Evolutionary conservation across 2,888 invertebrate genomes (phyloP).

Genomic region (Idaea aversata): DNA sequence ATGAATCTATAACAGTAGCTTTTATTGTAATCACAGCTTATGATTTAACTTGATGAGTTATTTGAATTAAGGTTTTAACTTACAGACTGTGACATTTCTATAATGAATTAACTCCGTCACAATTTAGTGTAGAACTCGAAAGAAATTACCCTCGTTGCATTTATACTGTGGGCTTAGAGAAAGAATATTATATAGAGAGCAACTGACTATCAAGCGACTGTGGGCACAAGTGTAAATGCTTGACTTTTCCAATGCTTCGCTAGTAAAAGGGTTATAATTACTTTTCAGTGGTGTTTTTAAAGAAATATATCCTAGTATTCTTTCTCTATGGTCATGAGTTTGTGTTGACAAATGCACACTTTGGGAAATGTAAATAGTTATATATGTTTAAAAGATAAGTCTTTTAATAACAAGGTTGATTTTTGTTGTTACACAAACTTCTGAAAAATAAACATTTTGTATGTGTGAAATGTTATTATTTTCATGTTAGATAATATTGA

Average conservation of each 20-base stretch:
- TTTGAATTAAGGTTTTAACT: slow-evolving; percentile 65
- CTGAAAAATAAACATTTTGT: slow-evolving; percentile 80
- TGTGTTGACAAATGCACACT: slow-evolving; percentile 77
- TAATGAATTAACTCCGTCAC: slow-evolving; percentile 75
- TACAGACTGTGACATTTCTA: slow-evolving; percentile 69
- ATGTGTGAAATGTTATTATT: slow-evolving; percentile 74
- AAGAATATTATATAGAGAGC: no score
- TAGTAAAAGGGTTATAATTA: no score
- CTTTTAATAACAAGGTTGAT: slow-evolving; percentile 78
- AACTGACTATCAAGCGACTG: no score
- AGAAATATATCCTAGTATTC: no score
- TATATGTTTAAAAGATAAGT: slow-evolving; percentile 78
- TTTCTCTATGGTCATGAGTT: slow-evolving; percentile 42
- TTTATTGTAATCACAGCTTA: slow-evolving; percentile 76
- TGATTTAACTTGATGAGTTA: slow-evolving; percentile 66
- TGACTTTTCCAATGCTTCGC: no score
- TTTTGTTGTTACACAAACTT: slow-evolving; percentile 81
- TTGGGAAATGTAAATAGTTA: slow-evolving; percentile 79
- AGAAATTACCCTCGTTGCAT: slow-evolving; percentile 77
- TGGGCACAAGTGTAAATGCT: no score
- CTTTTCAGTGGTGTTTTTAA: no score
- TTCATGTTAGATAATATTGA: slow-evolving; percentile 18
- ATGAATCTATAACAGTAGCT: slow-evolving; percentile 74
- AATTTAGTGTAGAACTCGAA: slow-evolving; percentile 71
- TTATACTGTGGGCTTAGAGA: slow-evolving; percentile 50